Conservation (phyloP, 2,888 invertebrate genomes). For the Lysandra bellargus region DNA sequence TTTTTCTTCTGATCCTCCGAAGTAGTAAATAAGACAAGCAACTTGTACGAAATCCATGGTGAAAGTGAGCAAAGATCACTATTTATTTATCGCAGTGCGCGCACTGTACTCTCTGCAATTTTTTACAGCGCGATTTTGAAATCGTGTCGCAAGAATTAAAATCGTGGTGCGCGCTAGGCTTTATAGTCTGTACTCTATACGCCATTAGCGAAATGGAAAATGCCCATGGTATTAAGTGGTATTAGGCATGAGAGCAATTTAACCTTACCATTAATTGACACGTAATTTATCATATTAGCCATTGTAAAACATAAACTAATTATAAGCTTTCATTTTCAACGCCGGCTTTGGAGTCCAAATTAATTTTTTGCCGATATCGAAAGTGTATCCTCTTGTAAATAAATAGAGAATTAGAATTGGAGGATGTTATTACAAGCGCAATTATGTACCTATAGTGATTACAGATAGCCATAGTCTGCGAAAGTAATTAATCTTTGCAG, state of each 20-base stretch:
- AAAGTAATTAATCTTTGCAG: conserved; percentile 8
- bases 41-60: no score
- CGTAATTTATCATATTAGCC: conserved; percentile 26
- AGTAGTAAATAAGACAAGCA: no score
- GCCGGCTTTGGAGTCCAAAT: conserved; percentile 15
- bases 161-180: no score
- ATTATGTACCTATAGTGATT: background rate
- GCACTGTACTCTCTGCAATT: no score
- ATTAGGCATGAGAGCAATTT: conserved; percentile 2
- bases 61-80: no score
- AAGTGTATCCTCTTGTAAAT: conserved; percentile 18
- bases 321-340: conserved; percentile 23
- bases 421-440: conserved; percentile 15
- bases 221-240: background rate
- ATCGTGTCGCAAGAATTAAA: no score
- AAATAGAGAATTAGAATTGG: conserved; percentile 6
- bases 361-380: conserved; percentile 27
- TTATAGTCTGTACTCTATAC: background rate
- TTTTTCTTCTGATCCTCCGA: no score
- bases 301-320: conserved; percentile 16
- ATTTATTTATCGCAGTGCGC: no score
- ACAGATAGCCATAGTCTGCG: conserved; percentile 24
- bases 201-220: background rate
- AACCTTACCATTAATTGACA: conserved; percentile 29
- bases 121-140: no score